phyloP scores from a whole-genome alignment of 2,797 vertebrate species.

The Lycodopsis pacificus region DNA sequence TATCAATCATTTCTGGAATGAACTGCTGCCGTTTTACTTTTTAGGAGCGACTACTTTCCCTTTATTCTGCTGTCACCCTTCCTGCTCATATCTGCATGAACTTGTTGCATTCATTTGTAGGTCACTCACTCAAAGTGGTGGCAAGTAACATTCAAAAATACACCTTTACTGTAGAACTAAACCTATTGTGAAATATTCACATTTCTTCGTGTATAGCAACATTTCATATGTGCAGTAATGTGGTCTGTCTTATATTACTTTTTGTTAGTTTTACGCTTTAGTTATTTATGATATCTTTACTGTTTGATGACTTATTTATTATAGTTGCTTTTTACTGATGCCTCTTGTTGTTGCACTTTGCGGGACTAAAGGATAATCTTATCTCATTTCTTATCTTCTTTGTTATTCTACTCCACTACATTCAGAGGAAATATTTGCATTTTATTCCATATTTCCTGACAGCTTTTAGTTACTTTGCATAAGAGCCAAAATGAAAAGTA shows the following conservation, averaged over 20 bases:
- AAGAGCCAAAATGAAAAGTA: not conserved
- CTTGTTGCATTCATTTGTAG: not conserved
- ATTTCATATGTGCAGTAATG: too few species aligned
- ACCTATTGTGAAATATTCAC: not conserved
- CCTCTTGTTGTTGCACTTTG: too few species aligned
- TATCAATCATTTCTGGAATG: not conserved
- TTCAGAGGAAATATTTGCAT: not conserved
- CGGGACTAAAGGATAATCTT: too few species aligned
- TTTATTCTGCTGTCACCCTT: not conserved
- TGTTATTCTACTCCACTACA: not conserved
- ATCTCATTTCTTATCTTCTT: not conserved
- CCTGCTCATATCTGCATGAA: not conserved
- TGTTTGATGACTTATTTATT: not conserved
- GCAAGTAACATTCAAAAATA: not conserved
- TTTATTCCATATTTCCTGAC: not conserved
- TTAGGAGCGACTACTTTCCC: not conserved
- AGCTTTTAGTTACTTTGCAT: not conserved
- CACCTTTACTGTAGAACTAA: not conserved
- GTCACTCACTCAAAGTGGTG: too few species aligned
- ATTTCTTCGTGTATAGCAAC: too few species aligned
- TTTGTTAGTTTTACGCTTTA: not conserved
- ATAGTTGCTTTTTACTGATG: not conserved
- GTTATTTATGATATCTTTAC: not conserved
- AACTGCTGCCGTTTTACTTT: not conserved
- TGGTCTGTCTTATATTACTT: not conserved